phyloP scores from a whole-genome alignment of 1,140 invertebrate species.

The Littorina saxatilis region DNA sequence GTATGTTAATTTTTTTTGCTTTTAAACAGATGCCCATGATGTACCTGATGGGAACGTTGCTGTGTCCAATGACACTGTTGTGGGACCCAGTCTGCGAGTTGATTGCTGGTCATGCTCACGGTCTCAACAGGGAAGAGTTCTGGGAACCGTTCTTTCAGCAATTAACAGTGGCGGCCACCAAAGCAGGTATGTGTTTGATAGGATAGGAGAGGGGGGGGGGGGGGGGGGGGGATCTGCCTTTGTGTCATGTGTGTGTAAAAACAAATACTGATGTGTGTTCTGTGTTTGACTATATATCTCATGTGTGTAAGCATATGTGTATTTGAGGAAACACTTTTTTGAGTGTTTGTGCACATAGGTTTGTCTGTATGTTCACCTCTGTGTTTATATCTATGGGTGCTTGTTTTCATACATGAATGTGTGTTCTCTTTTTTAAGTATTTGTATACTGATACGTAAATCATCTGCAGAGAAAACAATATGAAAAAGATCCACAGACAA shows the following conservation, averaged over 20 bases:
- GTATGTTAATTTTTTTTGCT: constrained; percentile 64
- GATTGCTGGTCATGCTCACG: constrained; percentile 84
- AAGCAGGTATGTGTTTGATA: constrained; percentile 55
- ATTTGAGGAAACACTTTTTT: neutral
- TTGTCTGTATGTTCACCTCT: neutral
- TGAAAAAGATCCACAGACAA: too few relatives aligned
- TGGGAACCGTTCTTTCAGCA: constrained; percentile 86
- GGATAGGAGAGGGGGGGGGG: neutral
- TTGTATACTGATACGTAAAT: neutral
- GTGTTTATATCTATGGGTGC: neutral
- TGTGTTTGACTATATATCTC: neutral
- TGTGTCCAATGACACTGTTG: constrained; percentile 90
- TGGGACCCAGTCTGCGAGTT: constrained; percentile 89
- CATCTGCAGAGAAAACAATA: neutral
- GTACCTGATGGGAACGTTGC: constrained; percentile 88
- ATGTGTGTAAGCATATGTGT: neutral
- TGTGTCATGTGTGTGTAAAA: too few relatives aligned
- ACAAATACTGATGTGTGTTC: neutral
- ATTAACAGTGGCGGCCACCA: constrained; percentile 77
- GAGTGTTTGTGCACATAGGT: neutral
- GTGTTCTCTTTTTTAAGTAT: too few relatives aligned
- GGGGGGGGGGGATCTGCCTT: neutral
- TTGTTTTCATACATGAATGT: neutral
- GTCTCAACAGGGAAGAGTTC: constrained; percentile 82
- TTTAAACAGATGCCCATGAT: constrained; percentile 81